Conservation (phyloP, 2,797 vertebrate genomes). For the Rousettus madagascariensis region DNA sequence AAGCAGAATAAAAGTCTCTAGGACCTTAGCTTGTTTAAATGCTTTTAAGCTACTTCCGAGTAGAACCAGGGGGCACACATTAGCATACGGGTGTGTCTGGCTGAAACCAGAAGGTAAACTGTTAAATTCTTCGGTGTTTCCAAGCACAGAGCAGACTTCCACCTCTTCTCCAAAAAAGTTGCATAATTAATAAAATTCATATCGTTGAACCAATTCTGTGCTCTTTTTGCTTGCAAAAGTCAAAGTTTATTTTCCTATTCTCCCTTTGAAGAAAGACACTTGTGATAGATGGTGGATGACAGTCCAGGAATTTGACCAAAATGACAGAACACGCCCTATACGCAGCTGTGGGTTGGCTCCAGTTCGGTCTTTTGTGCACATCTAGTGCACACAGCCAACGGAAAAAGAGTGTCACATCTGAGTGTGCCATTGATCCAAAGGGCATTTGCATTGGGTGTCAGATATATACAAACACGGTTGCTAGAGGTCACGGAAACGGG, state of each 20-base stretch:
- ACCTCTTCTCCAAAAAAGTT: slow-evolving; percentile 67
- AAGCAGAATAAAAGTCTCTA: not conserved
- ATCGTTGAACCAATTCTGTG: slow-evolving; percentile 66
- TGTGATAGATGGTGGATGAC: slow-evolving; percentile 74
- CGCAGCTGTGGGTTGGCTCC: slow-evolving; percentile 60
- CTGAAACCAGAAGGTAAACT: slow-evolving; percentile 33
- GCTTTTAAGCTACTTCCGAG: not conserved
- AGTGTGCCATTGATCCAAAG: slow-evolving; percentile 14
- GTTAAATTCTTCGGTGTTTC: slow-evolving; percentile 70
- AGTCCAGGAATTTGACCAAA: slow-evolving; percentile 78
- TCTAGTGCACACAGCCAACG: slow-evolving; percentile 57
- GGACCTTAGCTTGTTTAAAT: not conserved
- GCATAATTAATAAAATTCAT: slow-evolving; percentile 76
- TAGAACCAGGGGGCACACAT: not conserved
- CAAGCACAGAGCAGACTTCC: slow-evolving; percentile 64
- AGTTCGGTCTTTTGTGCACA: slow-evolving; percentile 48
- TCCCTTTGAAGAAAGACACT: slow-evolving; percentile 74
- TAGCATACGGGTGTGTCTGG: not conserved
- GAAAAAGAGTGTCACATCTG: slow-evolving; percentile 54
- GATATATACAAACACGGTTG: not conserved
- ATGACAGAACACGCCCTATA: slow-evolving; percentile 73
- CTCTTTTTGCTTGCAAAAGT: slow-evolving; percentile 63
- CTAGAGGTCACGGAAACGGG: not conserved
- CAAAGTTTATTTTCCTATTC: slow-evolving; percentile 70
- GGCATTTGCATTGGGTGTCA: slow-evolving; percentile 30